Evolutionary conservation across 2,888 invertebrate genomes (phyloP), one percentile per base, ranked within the genome.

Genomic region (Sycophila texana): DNA sequence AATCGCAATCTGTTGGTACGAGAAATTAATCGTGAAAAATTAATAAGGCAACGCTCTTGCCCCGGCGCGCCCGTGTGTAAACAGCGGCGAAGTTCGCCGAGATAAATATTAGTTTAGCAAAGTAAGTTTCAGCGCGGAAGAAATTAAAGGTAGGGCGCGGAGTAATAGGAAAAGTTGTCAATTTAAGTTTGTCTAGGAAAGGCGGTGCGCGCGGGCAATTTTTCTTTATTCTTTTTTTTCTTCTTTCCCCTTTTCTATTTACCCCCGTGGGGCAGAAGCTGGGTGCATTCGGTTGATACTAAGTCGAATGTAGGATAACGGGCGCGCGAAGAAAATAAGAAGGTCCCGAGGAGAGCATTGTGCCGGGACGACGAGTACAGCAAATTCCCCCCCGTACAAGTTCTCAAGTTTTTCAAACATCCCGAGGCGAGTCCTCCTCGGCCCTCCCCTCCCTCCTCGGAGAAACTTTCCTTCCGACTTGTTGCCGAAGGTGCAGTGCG

Each of bases 371-470:
- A 65, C 79, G 82, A 77, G 78, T 68, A 79, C 79, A 80, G 81
- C 72, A 82, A 79, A 81, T 82, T 60, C 68, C n/a, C 72, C 13
- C 39, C 66, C 71, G 79, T 53, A 80, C 77, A 74, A 79, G 20
- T 71, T 39, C n/a, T 16, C 61, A 83, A 84, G 83, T 83, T 83
- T 84, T 83, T 82, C 81, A 83, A 84, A 84, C 83, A 84, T 80
- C 83, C 84, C 75, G 80, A 75, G 82, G 83, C 82, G 76, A 77
- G 79, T 70, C 66, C 39, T 60, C 73, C 16, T 7, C 26, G 61
- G 30, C 66, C 75, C 77, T 60, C 30, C 74, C 14, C 20, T 49
- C 49, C 18, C 63, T 53, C 73, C 39, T 22, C 58, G 22, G 22
- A 39, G 47, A 79, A 84, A 77, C 60, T 77, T 74, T 77, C 39